Evolutionary conservation across 2,113 vertebrate species (phyloP).

Genomic region (Dipodomys spectabilis): DNA sequence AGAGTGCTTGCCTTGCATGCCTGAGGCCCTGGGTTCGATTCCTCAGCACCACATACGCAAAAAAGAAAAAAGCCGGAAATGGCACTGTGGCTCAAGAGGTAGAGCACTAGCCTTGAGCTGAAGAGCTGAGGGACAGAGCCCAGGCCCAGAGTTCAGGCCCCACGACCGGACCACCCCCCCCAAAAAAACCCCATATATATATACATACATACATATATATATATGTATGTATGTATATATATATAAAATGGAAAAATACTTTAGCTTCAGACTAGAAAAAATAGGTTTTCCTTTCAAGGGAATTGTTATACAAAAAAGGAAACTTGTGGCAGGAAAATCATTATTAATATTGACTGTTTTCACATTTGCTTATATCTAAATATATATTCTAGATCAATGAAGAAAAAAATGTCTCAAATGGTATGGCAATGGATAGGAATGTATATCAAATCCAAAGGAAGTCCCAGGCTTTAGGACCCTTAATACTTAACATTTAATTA

Average conservation of each 20-base stretch:
- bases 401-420: slow-evolving; percentile 42
- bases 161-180: too few species aligned
- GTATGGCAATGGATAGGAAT: slow-evolving; percentile 44
- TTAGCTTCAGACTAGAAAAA: slow-evolving; percentile 55
- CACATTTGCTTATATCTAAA: slow-evolving; percentile 39
- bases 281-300: slow-evolving; percentile 36
- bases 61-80: too few species aligned
- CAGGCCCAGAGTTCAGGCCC: too few species aligned
- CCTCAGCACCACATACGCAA: too few species aligned
- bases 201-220: too few species aligned
- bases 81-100: too few species aligned
- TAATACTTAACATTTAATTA: slow-evolving; percentile 12
- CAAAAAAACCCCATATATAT: too few species aligned
- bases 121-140: too few species aligned
- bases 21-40: too few species aligned
- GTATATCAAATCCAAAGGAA: slow-evolving; percentile 37
- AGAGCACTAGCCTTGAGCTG: too few species aligned
- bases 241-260: neutral
- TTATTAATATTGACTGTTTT: slow-evolving; percentile 43
- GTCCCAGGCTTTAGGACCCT: neutral
- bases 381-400: slow-evolving; percentile 24
- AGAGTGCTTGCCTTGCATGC: too few species aligned
- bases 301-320: slow-evolving; percentile 14
- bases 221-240: too few species aligned
- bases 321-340: slow-evolving; percentile 30